Evolutionary conservation across 2,797 vertebrate species (phyloP), one percentile per base, ranked within the genome.

Genomic region (Eurystomus glaucurus): DNA sequence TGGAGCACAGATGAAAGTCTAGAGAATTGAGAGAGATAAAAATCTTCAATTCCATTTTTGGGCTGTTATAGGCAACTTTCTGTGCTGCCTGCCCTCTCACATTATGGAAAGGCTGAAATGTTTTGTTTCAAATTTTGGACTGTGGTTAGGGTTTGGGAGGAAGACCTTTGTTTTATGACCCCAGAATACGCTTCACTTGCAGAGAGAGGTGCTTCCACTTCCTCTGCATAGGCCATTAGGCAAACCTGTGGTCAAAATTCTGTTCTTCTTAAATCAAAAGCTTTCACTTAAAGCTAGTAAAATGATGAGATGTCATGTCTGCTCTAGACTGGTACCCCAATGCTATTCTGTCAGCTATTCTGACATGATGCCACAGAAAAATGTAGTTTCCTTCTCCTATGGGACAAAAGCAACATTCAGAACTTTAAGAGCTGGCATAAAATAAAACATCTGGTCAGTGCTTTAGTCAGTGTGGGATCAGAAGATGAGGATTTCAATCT

Each of bases 21-120:
- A 37, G 41, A 80, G 74, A 87, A 92, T 1, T 61, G n/a, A 10
- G 35, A 77, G 50, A 80, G 11, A 65, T 7, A 65, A 85, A 77
- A 51, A 58, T 55, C 35, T 94, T 76, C n/a, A n/a, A 57, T 85
- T 88, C 37, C 23, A 17, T 76, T 96, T 90, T 87, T 54, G 18
- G 52, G 43, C 48, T 80, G 14, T 76, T 75, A 25, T 0, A 48
- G 33, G 29, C 57, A 71, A 72, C 10, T 77, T 68, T 82, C 41
- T 89, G 21, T 45, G n/a, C 68, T 70, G n/a, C 20, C 39, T 82
- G 11, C 9, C 4, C 6, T 37, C 3, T 39, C 9, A 5, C 41
- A 17, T 50, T 86, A 85, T 79, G 26, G 18, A 37, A 85, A 50
- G 41, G 35, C 48, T 79, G 65, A 95, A 91, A 71, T 46, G 13